Evolutionary conservation across 2,797 vertebrate species (phyloP), one percentile per base, ranked within the genome.

Genomic region (Melopsittacus undulatus): DNA sequence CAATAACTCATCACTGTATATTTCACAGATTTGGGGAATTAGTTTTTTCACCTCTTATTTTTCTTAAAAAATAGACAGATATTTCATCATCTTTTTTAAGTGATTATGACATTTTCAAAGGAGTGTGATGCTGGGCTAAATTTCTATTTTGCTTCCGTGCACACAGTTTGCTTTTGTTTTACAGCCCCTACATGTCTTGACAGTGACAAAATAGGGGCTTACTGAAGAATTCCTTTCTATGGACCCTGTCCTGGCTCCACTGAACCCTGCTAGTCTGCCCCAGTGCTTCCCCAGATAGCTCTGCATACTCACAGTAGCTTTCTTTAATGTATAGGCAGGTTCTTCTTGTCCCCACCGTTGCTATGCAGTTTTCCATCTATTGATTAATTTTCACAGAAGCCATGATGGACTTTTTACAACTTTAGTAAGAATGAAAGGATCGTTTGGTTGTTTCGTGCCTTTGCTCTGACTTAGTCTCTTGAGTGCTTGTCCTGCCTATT

Each of bases 11-110:
- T 79, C 89, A 76, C 56, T 90, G 69, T 83, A 72, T 90, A 82
- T 94, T 95, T 85, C 61, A 74, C 83, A 56, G 93, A 92, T 94
- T 95, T 62, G 81, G 87, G 93, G 90, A 95, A 90, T 59, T 40
- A 77, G 54, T 81, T 69, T 94, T 90, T 92, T 78, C 54, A 49
- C 45, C 78, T 92, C 75, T 51, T 69, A 52, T 83, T 83, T 94
- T 70, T 80, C 91, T 94, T 80, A 0, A 34, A 91, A 93, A 81
- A 56, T 19, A 68, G 12, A 20, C 66, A 52, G 48, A 6, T 48
- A 45, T 63, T 94, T 87, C 24, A 52, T 82, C 3, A 30, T 63
- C 29, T 52, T 81, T 79, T 54, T 4, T 2, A 68, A 70, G 68
- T 18, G 3, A 38, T 63, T 45, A 45, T 45, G 11, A 27, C 24